These are phyloP conservation scores for Chironomus tentans DNA, from an alignment of 2,888 invertebrate genomes.

Conservation along the genomic window DNA sequence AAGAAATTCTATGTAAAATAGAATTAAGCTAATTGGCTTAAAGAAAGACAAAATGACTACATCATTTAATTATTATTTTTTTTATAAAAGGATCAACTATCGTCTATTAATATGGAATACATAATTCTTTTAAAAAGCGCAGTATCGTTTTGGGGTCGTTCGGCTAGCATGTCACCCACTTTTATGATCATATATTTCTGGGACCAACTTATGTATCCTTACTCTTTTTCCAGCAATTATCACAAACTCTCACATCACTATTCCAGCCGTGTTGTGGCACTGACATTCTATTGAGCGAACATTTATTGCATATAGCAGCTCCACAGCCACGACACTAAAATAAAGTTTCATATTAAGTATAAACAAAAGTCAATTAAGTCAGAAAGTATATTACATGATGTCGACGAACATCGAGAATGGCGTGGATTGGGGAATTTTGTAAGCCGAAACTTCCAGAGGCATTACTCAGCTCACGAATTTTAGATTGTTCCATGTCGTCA, in stretches of 20 bases:
- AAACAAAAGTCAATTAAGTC: neutral
- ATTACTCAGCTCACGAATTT: slow-evolving; percentile 31
- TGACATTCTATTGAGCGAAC: slow-evolving; percentile 46
- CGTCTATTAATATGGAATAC: no score
- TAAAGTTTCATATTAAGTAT: neutral
- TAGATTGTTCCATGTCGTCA: slow-evolving; percentile 35
- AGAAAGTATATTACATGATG: slow-evolving; percentile 8
- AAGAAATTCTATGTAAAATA: neutral
- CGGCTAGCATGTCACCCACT: no score
- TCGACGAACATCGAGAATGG: slow-evolving; percentile 5
- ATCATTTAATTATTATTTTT: neutral
- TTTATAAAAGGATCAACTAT: neutral
- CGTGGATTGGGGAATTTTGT: slow-evolving; percentile 30
- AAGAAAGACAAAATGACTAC: neutral
- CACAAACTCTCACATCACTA: slow-evolving; percentile 67
- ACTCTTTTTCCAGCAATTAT: slow-evolving; percentile 45
- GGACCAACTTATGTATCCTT: no score
- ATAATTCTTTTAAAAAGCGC: no score
- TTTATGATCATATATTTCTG: no score
- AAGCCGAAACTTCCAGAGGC: slow-evolving; percentile 20
- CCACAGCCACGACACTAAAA: slow-evolving; percentile 56
- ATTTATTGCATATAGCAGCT: slow-evolving; percentile 55
- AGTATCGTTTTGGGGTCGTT: no score
- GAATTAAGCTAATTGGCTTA: no score
- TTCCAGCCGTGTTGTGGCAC: slow-evolving; percentile 68